phyloP scores from a whole-genome alignment of 2,888 invertebrate genomes.

The Empis stercorea region DNA sequence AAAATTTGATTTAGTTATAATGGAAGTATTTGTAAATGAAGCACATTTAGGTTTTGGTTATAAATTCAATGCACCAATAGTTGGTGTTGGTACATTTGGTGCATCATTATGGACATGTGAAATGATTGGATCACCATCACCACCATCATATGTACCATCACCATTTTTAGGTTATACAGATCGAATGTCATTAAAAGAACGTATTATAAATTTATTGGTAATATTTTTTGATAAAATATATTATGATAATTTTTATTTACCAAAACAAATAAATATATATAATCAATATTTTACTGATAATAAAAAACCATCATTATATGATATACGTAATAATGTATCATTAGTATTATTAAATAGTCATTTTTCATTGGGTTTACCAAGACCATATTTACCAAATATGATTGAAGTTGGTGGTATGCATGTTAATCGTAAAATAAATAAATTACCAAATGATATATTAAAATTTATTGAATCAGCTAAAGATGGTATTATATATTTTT shows the following conservation, averaged over 20 bases:
- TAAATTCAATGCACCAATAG: conserved; percentile 27
- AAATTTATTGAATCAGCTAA: conserved; percentile 31
- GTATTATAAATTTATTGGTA: conserved; percentile 27
- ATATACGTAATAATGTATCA: conserved; percentile 23
- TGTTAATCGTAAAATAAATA: conserved; percentile 24
- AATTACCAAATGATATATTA: conserved; percentile 29
- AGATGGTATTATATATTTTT: conserved; percentile 38
- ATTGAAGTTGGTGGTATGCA: conserved; percentile 35
- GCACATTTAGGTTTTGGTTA: conserved; percentile 30
- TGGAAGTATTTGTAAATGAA: conserved; percentile 32
- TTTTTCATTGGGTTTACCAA: conserved; percentile 26
- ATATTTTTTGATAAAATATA: conserved; percentile 18
- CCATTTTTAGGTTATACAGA: conserved; percentile 23
- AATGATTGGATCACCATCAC: conserved; percentile 23
- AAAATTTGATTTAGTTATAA: conserved; percentile 32
- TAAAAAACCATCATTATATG: conserved; percentile 20
- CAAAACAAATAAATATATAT: conserved; percentile 24
- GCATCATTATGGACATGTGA: conserved; percentile 24
- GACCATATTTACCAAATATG: conserved; percentile 33
- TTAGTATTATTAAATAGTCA: conserved; percentile 30
- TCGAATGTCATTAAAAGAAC: conserved; percentile 29
- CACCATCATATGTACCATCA: conserved; percentile 29
- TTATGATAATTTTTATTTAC: conserved; percentile 22
- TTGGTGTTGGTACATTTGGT: conserved; percentile 26
- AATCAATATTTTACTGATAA: conserved; percentile 23